Percentiles rank a stretch among this genome's conserved stretches.
These are phyloP conservation scores for Lycaena phlaeas DNA, from an alignment of 2,888 invertebrate genomes.

Conservation along the genomic window DNA sequence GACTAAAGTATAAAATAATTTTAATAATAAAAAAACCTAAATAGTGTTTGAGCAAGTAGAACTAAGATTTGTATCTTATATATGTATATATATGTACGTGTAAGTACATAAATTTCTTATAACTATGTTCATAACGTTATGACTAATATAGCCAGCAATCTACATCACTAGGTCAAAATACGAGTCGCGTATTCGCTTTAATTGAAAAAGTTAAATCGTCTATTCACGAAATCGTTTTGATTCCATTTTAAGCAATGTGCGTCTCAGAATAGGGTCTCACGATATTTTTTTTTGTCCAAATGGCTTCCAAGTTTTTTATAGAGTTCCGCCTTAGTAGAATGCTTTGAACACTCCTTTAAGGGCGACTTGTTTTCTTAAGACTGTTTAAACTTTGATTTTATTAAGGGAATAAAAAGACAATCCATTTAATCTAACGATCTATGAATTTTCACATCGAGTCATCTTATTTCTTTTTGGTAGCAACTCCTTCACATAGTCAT, in stretches of 20 bases:
- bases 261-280: slow-evolving; percentile 21
- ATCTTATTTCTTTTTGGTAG: too few species aligned
- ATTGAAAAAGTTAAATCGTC: slow-evolving; percentile 51
- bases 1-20: too few species aligned
- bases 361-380: slow-evolving; percentile 8
- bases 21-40: too few species aligned
- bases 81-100: too few species aligned
- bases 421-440: neutral
- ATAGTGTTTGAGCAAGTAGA: too few species aligned
- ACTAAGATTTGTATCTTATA: too few species aligned
- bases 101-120: too few species aligned
- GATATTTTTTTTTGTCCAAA: slow-evolving; percentile 21
- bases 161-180: slow-evolving; percentile 26
- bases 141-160: neutral
- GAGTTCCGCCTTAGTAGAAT: slow-evolving; percentile 15
- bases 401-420: neutral
- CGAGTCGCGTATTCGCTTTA: slow-evolving; percentile 23
- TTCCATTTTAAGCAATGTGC: slow-evolving; percentile 25
- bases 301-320: slow-evolving; percentile 21
- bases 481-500: too few species aligned
- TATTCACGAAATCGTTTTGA: slow-evolving; percentile 46
- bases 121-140: too few species aligned
- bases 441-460: too few species aligned
- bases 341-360: slow-evolving; percentile 11
- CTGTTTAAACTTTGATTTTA: slow-evolving; percentile 9